Evolutionary conservation across 35 echinoderm and acorn worm genomes (phyloP).

Genomic region (Heliocidaris erythrogramma): DNA sequence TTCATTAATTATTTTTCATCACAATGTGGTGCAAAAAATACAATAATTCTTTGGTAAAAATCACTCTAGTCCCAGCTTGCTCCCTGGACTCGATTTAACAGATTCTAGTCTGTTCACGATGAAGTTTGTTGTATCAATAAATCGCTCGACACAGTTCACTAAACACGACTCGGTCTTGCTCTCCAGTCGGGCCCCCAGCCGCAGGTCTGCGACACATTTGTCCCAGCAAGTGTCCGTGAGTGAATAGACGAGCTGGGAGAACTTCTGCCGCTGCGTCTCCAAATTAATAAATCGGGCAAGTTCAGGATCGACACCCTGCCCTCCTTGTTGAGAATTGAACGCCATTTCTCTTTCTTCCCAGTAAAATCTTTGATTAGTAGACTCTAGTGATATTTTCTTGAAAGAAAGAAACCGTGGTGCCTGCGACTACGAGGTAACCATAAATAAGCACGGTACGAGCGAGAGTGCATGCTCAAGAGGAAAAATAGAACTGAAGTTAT

Average conservation of each 20-base stretch:
- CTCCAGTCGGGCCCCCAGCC: slow-evolving; percentile 76
- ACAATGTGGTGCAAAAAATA: too few species aligned
- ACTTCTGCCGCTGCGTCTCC: slow-evolving; percentile 84
- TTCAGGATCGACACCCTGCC: slow-evolving; percentile 69
- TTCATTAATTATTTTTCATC: too few species aligned
- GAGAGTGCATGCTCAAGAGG: not conserved
- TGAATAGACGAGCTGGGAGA: slow-evolving; percentile 80
- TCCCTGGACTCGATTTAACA: not conserved
- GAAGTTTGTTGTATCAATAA: slow-evolving; percentile 96
- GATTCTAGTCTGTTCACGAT: slow-evolving; percentile 83
- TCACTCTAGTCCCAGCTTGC: slow-evolving; percentile 26
- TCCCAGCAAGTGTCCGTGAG: slow-evolving; percentile 98
- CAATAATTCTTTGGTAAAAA: not conserved
- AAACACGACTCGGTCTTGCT: slow-evolving; percentile 81
- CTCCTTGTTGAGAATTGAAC: slow-evolving; percentile 17
- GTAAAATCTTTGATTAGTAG: not conserved
- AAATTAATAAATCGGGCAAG: slow-evolving; percentile 81
- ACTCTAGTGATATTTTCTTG: not conserved
- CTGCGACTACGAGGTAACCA: not conserved
- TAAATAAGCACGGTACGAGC: too few species aligned
- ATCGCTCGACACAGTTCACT: slow-evolving; percentile 91
- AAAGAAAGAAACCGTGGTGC: not conserved
- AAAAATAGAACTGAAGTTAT: too few species aligned
- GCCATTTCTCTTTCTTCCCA: not conserved
- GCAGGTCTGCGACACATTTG: slow-evolving; percentile 76